These are phyloP conservation scores for Paguma larvata DNA, from an alignment of 2,797 vertebrate genomes.

Conservation along the genomic window DNA sequence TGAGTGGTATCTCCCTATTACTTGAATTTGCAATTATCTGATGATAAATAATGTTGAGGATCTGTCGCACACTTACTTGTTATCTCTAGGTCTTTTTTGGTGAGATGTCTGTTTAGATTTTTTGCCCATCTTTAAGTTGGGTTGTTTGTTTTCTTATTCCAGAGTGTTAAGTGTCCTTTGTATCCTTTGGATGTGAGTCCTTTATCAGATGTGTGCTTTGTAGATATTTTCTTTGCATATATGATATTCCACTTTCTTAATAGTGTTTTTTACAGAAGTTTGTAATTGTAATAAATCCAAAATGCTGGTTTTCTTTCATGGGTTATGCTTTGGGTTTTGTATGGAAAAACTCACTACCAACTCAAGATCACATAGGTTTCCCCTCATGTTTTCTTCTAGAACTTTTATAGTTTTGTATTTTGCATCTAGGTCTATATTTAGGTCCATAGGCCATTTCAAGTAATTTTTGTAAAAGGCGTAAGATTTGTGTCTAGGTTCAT, in stretches of 20 bases:
- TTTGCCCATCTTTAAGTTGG: not conserved
- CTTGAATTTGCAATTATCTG: not conserved
- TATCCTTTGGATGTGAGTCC: not conserved
- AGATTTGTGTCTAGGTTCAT: not conserved
- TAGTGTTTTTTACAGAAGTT: not conserved
- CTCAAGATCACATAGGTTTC: not conserved
- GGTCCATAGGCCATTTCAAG: not conserved
- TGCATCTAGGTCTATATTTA: not conserved
- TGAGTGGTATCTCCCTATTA: not conserved
- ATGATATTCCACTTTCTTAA: not conserved
- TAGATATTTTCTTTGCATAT: not conserved
- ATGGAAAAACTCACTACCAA: not conserved
- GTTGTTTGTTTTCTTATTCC: not conserved
- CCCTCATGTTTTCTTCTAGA: not conserved
- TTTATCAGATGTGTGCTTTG: not conserved
- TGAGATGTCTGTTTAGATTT: not conserved
- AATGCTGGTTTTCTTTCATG: not conserved
- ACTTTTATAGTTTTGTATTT: not conserved
- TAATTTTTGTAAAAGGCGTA: not conserved
- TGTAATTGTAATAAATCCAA: not conserved
- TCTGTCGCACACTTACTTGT: not conserved
- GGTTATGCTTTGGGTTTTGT: not conserved
- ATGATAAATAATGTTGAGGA: not conserved
- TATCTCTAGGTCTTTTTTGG: not conserved
- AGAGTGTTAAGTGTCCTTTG: not conserved